Base-by-base conservation (phyloP, 2,113 vertebrate species). In the Phaethornis superciliosus region DNA sequence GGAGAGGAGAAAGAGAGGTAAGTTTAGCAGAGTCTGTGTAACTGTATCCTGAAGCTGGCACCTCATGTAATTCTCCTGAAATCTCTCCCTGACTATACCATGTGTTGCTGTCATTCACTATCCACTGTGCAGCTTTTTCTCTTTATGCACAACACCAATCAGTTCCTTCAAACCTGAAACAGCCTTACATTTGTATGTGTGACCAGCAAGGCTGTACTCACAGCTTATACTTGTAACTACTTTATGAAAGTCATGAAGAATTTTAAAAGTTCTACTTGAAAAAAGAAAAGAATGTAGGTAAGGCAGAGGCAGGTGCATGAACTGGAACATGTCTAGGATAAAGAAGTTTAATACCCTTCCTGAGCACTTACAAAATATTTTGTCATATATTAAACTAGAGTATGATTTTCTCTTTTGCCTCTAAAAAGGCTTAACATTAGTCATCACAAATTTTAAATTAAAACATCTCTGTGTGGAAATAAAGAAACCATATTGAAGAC, bases 41-140 rank as follows among this genome's bases (percentile, higher is more conserved):
- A 24, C 51, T 8, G 22, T 9, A 1, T 9, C 17, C 27, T 5
- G 24, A 5, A 15, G 44, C 5, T 21, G 76, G 4, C 37, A 19
- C n/a, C 27, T 49, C 55, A 5, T 22, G 21, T n/a, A 26, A 13
- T 32, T 40, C 46, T 63, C 42, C 42, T 8, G 47, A 65, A 9
- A 15, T 12, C 17, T n/a, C 44, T 49, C n/a, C 44, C 49, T 35
- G 59, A 6, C 49, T 3, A 0, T 4, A 0, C 17, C 3, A 12
- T 6, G 10, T 6, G 1, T 18, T 22, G 6, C 1, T 2, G 40
- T 4, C 27, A 4, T 4, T 16, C 47, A 2, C n/a, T 6, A 0
- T 44, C 42, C 15, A 15, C 42, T 7, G 0, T 0, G 26, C 59
- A 22, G 74, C 37, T 67, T 75, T 67, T 7, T 10, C 18, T 27